Evolutionary conservation across 1,140 invertebrate species (phyloP).

Genomic region (Saxidomus purpurata): DNA sequence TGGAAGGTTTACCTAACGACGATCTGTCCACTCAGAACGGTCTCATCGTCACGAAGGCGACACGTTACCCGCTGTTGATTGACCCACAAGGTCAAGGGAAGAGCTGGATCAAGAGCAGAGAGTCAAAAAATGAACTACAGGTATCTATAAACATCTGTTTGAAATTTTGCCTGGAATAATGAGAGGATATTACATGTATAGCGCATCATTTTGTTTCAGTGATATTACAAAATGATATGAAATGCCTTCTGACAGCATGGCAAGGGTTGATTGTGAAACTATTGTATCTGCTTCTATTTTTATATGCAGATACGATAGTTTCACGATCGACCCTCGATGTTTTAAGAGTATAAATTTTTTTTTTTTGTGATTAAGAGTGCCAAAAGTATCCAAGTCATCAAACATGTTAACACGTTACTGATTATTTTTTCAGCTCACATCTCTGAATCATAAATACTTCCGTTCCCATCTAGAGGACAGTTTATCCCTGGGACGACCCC

Average conservation of each 20-base stretch:
- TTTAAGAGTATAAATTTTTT: too few relatives aligned
- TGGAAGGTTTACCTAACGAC: slow-evolving; percentile 98
- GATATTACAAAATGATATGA: too few relatives aligned
- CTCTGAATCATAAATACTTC: slow-evolving; percentile 98
- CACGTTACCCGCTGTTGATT: slow-evolving; percentile 95
- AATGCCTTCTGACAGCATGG: too few relatives aligned
- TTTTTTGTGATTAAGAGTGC: too few relatives aligned
- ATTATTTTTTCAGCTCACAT: slow-evolving; percentile 90
- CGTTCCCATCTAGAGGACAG: slow-evolving; percentile 97
- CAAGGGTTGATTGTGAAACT: too few relatives aligned
- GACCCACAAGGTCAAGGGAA: slow-evolving; percentile 99
- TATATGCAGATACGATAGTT: too few relatives aligned
- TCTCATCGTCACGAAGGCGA: slow-evolving; percentile 97
- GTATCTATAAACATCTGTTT: slow-evolving; percentile 82
- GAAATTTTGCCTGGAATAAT: too few relatives aligned
- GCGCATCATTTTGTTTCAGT: too few relatives aligned
- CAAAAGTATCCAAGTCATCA: not conserved
- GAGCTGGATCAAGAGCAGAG: slow-evolving; percentile 99
- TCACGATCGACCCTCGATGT: too few relatives aligned
- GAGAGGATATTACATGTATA: too few relatives aligned
- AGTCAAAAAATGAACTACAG: slow-evolving; percentile 95
- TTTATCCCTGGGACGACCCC: slow-evolving; percentile 94
- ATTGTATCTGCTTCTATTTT: too few relatives aligned
- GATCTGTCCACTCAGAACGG: slow-evolving; percentile 99
- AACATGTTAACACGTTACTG: not conserved